Evolutionary conservation across 2,888 invertebrate species (phyloP).

Genomic region (Eugnorisma glareosa): DNA sequence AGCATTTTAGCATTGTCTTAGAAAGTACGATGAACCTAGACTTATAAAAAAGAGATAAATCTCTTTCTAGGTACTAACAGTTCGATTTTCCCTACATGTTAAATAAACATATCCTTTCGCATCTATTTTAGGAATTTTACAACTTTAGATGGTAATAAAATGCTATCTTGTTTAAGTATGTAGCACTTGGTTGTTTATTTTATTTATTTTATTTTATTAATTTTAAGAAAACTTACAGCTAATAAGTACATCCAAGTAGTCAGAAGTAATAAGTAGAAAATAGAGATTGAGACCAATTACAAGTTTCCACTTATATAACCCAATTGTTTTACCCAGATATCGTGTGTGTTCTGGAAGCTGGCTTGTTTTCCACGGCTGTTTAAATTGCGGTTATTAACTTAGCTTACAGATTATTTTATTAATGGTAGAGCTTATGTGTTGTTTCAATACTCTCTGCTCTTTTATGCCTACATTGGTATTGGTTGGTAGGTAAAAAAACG

Average conservation of each 20-base stretch:
- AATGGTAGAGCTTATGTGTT: not conserved
- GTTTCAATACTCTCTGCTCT: not conserved
- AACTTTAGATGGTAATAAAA: conserved; percentile 40
- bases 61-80: conserved; percentile 12
- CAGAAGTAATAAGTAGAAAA: too few species aligned
- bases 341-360: not conserved
- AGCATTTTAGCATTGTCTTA: conserved; percentile 23
- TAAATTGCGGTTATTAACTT: not conserved
- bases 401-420: not conserved
- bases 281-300: too few species aligned
- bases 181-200: conserved; percentile 19
- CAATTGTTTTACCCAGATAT: too few species aligned
- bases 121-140: conserved; percentile 39
- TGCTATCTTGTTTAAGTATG: conserved; percentile 30
- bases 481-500: not conserved
- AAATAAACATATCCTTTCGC: conserved; percentile 17
- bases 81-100: conserved; percentile 17
- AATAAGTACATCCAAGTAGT: too few species aligned
- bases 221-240: too few species aligned
- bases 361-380: not conserved
- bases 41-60: conserved; percentile 26
- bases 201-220: too few species aligned
- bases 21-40: conserved; percentile 34
- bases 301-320: too few species aligned
- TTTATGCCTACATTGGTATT: not conserved